Base-by-base conservation (phyloP, 2,888 invertebrate species). In the Hydrotaea diabolus region DNA sequence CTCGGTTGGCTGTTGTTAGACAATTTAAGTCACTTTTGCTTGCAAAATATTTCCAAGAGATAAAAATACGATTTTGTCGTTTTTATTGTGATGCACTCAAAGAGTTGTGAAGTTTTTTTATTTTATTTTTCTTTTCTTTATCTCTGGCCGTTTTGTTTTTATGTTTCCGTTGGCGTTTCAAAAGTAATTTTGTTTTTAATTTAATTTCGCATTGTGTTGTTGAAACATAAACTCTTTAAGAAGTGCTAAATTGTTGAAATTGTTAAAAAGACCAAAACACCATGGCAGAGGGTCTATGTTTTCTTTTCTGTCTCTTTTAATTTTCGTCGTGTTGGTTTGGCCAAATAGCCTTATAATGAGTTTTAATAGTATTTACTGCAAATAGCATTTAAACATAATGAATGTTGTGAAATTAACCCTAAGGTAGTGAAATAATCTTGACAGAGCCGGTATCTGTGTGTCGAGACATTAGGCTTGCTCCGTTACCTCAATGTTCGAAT, bases 341-440 rank as follows among this genome's bases (percentile, higher is more conserved):
- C 55, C 11, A 66, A 77, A 77, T 77, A 62, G 59, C 59, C 23
- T 77, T 49, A 62, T 71, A 77, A 71, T 77, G 49, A 72, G 53
- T 79, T 79, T 73, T 55, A 79, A 23, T 64, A 23, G 53, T 23
- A n/a, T 59, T 75, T 36, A 23, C 46, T 26, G 46, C 26, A 49
- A 43, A 55, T 53, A 62, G 8, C 55, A 77, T 49, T 74, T 73
- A 66, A 77, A 55, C 7, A 26, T 72, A 75, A 77, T 71, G 46
- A 77, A 77, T 46, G 4, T 69, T 69, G n/a, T 31, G 23, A 78
- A 75, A 80, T 74, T 57, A 64, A n/a, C 64, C 69, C 59, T 77
- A 19, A 21, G 31, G 62, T 39, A 55, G 53, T 53, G 49, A 75
- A 43, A 62, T 4, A 31, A 46, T 2, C 9, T 7, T 9, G 8